These are phyloP conservation scores for Sinocyclocheilus maitianheensis DNA, from an alignment of 2,113 vertebrate species.

Conservation along the genomic window DNA sequence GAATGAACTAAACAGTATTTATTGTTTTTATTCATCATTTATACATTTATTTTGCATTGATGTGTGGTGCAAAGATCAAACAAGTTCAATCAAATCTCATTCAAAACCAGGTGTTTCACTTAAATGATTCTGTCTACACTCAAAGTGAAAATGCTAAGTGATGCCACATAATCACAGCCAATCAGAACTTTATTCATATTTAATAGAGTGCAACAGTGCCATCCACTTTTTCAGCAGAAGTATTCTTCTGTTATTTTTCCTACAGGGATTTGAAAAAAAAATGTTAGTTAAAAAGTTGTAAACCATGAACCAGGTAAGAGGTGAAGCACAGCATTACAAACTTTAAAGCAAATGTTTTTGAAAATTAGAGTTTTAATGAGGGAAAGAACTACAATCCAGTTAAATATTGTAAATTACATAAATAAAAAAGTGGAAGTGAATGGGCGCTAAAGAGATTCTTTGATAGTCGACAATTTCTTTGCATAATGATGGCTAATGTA, in stretches of 20 bases:
- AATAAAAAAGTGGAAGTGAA: too few species aligned
- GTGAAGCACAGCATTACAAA: neutral
- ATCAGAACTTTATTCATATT: neutral
- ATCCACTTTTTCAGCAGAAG: neutral
- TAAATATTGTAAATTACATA: neutral
- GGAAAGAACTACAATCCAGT: neutral
- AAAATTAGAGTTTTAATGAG: neutral
- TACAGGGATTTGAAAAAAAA: neutral
- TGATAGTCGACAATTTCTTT: too few species aligned
- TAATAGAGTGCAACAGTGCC: neutral
- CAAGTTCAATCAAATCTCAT: neutral
- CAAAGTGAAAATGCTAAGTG: neutral
- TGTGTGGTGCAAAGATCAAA: neutral
- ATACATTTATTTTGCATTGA: neutral
- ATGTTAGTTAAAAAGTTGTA: too few species aligned
- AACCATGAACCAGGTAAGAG: neutral
- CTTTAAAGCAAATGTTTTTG: neutral
- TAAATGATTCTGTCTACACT: neutral
- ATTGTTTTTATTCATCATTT: neutral
- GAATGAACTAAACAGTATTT: slow-evolving; percentile 43
- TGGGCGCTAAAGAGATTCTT: too few species aligned
- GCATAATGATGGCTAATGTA: too few species aligned
- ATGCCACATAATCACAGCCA: neutral
- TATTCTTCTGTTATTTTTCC: neutral
- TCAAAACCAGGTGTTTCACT: neutral